These are phyloP conservation scores for Galago senegalensis DNA, from an alignment of 2,797 vertebrate species.

Conservation along the genomic window DNA sequence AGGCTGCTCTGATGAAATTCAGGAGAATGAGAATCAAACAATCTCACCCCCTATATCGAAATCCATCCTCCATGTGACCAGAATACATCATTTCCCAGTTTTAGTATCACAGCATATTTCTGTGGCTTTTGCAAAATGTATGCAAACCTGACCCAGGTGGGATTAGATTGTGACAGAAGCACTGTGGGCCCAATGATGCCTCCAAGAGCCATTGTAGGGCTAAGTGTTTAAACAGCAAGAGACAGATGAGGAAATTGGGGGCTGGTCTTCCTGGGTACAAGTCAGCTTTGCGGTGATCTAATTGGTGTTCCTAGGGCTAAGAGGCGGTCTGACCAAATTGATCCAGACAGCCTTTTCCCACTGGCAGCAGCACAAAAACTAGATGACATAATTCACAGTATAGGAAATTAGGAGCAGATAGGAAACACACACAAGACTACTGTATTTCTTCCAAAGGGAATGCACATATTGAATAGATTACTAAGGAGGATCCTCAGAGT, in stretches of 20 bases:
- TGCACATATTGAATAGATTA: slow-evolving; percentile 84
- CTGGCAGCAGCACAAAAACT: slow-evolving; percentile 77
- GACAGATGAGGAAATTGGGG: slow-evolving; percentile 75
- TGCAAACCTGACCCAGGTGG: slow-evolving; percentile 42
- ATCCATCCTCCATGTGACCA: slow-evolving; percentile 63
- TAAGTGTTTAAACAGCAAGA: slow-evolving; percentile 79
- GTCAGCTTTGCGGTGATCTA: slow-evolving; percentile 76
- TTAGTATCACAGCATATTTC: slow-evolving; percentile 56
- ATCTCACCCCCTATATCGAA: slow-evolving; percentile 69
- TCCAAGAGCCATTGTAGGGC: slow-evolving; percentile 66
- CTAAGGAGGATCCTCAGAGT: slow-evolving; percentile 72
- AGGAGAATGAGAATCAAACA: slow-evolving; percentile 65
- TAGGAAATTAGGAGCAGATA: slow-evolving; percentile 87
- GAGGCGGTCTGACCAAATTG: slow-evolving; percentile 78
- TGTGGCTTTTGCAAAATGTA: slow-evolving; percentile 69
- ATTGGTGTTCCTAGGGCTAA: slow-evolving; percentile 78
- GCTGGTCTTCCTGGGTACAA: slow-evolving; percentile 80
- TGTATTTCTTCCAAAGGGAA: slow-evolving; percentile 82
- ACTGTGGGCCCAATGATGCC: slow-evolving; percentile 78
- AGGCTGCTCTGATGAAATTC: slow-evolving; percentile 75
- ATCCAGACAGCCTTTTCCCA: slow-evolving; percentile 82
- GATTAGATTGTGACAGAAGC: slow-evolving; percentile 68
- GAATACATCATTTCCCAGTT: slow-evolving; percentile 69
- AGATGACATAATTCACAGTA: slow-evolving; percentile 83
- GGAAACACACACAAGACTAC: slow-evolving; percentile 77